Evolutionary conservation across 2,888 invertebrate genomes (phyloP), one percentile per base, ranked within the genome.

Genomic region (Ophion costatus): DNA sequence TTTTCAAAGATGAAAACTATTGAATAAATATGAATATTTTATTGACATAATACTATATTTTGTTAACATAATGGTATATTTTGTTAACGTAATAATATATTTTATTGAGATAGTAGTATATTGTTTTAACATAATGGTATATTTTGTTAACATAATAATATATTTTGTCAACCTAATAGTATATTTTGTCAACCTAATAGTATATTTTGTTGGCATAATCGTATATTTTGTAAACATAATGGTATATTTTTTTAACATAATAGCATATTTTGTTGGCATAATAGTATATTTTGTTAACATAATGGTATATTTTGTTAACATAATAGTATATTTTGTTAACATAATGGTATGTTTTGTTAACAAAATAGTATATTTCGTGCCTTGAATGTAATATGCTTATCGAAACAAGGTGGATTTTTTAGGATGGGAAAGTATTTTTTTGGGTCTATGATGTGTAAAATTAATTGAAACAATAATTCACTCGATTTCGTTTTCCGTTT

Each of bases 381-480:
- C 45, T 67, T 22, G 67, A 67, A 67, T 67, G 0, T 67, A 20
- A 67, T 67, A 5, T 67, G 1, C 4, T 67, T 42, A 42, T 45
- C 45, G 42, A 67, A 67, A 42, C 42, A 67, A 20, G 45, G 9
- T 67, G 67, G 67, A 20, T 45, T 67, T 67, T 45, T 67, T 67
- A 42, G 67, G 22, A 67, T 67, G 45, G 45, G 67, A 20, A 67
- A 67, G 22, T 45, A 67, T 42, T 42, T 45, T 67, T 14, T 67
- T 67, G 67, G 45, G 22, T 67, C 67, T 22, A 67, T 67, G 45
- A 67, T 45, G 22, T 67, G 42, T 67, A 67, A 10, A 67, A 67
- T 67, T 67, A 45, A 67, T 67, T 20, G 45, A 45, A 67, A 67
- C 67, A 67, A 67, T 67, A 45, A 67, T 67, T 42, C 45, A 22